Evolutionary conservation across 2,113 vertebrate species (phyloP).

Genomic region (Isurus oxyrinchus): DNA sequence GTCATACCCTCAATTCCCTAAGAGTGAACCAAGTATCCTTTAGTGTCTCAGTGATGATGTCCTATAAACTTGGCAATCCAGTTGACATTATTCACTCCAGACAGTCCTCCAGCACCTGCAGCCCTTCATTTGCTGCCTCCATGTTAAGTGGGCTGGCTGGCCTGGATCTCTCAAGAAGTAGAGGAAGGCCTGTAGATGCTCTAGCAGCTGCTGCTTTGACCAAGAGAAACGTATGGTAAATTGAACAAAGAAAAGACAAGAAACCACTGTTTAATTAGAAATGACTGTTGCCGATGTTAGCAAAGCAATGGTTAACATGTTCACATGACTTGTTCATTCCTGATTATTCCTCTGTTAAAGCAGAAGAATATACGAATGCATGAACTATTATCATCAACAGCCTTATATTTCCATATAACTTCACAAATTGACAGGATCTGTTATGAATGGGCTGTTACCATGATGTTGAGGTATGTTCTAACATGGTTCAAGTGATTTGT

Average conservation of each 20-base stretch:
- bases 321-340: neutral
- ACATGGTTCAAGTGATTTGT: neutral
- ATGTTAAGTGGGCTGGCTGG: neutral
- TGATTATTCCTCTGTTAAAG: neutral
- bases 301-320: neutral
- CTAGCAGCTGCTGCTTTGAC: neutral
- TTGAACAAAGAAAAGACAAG: neutral
- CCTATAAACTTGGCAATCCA: too few relatives aligned
- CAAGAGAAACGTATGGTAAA: neutral
- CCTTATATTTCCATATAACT: neutral
- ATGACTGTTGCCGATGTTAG: neutral
- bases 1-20: neutral
- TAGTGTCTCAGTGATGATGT: too few relatives aligned
- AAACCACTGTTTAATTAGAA: neutral
- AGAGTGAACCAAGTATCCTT: neutral
- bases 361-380: neutral
- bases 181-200: neutral
- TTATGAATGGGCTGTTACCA: neutral
- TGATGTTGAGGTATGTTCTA: neutral
- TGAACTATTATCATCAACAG: neutral
- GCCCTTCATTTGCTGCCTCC: too few relatives aligned
- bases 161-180: neutral
- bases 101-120: too few relatives aligned
- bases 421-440: neutral
- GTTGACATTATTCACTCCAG: too few relatives aligned